Evolutionary conservation across 1,140 invertebrate species (phyloP), one percentile per base, ranked within the genome.

Genomic region (Bombus pascuorum): DNA sequence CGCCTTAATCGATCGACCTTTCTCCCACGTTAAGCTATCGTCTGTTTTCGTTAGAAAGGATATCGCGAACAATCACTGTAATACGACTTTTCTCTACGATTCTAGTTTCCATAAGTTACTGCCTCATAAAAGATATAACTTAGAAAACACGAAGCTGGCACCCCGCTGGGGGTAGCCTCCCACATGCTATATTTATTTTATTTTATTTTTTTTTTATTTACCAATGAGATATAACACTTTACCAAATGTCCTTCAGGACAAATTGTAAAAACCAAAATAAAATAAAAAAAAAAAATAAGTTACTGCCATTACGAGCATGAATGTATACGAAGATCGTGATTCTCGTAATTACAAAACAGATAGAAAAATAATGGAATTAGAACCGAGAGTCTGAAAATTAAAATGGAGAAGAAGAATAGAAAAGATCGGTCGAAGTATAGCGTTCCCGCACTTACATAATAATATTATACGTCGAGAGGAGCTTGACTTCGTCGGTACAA

Each of bases 401-500:
- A 28, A 28, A 28, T 28, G 10, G 53, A 25, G 47, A 4, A n/a
- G 28, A 65, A 62, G 37, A 66, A 44, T 42, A 13, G 53, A 34
- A 28, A 8, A 37, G 34, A 68, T 53, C 1, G 47, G 47, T 22
- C 75, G 86, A 89, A 91, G 87, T 90, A 88, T 89, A 89, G 77
- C 87, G 77, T 85, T 87, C 75, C 92, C 86, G 89, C 90, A 93
- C 90, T 91, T 91, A 91, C 92, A 92, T 92, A 92, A 92, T 93
- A 91, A 92, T 93, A 91, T 93, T 53, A 53, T 53, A 22, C 47
- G 93, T 94, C 85, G 92, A 87, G 86, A 86, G 90, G 86, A 85
- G 91, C 91, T 93, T 92, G 92, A 94, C 92, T 93, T 90, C 83
- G 91, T 77, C 91, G 90, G 91, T 91, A 91, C 92, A 94, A 94